Evolutionary conservation across 2,113 vertebrate genomes (phyloP).

Genomic region (Reinhardtius hippoglossoides): DNA sequence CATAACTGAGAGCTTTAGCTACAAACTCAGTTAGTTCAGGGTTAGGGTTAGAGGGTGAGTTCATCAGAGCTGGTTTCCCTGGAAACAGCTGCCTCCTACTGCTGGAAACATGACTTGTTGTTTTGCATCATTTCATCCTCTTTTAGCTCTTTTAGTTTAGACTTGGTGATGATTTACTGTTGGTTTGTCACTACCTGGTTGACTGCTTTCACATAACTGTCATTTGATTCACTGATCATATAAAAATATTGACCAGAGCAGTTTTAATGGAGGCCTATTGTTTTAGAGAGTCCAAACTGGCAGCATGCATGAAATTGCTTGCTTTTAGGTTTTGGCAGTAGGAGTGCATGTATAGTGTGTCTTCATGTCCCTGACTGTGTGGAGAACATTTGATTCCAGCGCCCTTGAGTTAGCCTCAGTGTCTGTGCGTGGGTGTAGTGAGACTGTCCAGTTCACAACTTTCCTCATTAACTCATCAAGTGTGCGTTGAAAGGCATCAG

Average conservation of each 20-base stretch:
- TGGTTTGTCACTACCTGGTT: too few species aligned
- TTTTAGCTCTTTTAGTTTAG: too few species aligned
- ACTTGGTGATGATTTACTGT: too few species aligned
- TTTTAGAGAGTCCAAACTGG: not conserved
- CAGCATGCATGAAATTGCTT: not conserved
- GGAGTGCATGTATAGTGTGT: not conserved
- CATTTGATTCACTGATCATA: not conserved
- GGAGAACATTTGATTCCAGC: slow-evolving; percentile 49
- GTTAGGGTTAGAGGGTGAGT: too few species aligned
- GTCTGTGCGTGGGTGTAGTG: slow-evolving; percentile 56
- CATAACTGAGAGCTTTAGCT: too few species aligned
- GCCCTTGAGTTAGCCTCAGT: slow-evolving; percentile 37
- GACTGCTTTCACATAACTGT: not conserved
- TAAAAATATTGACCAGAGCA: not conserved
- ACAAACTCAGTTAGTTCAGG: too few species aligned
- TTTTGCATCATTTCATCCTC: too few species aligned
- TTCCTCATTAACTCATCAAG: slow-evolving; percentile 64
- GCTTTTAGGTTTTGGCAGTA: not conserved
- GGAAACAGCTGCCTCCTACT: too few species aligned
- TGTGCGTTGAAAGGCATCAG: slow-evolving; percentile 61
- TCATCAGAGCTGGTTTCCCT: too few species aligned
- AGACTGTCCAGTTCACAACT: slow-evolving; percentile 57
- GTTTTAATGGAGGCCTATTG: not conserved
- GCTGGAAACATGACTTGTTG: too few species aligned
- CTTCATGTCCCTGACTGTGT: slow-evolving; percentile 8